phyloP scores from a whole-genome alignment of 2,888 invertebrate genomes.

The Marronus borbonicus region DNA sequence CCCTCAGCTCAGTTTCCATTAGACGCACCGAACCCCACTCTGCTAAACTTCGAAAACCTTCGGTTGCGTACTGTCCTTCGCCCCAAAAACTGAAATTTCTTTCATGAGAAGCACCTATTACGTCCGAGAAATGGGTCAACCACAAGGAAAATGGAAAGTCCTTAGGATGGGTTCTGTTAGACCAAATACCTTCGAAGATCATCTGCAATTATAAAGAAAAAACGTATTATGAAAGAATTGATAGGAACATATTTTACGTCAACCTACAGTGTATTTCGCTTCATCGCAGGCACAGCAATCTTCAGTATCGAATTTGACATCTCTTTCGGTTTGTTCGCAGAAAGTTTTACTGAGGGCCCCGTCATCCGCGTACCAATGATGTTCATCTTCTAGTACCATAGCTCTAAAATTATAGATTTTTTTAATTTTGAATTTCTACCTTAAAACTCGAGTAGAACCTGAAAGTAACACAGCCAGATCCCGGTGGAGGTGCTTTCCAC shows the following conservation, averaged over 20 bases:
- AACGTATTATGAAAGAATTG: not conserved
- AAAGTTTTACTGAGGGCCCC: conserved; percentile 84
- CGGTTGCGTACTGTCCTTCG: conserved; percentile 87
- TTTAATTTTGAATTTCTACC: not conserved
- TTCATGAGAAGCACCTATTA: conserved; percentile 95
- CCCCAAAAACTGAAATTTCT: conserved; percentile 94
- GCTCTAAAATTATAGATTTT: conserved; percentile 74
- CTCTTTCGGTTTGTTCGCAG: conserved; percentile 83
- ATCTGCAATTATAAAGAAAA: conserved; percentile 71
- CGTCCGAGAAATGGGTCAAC: conserved; percentile 96
- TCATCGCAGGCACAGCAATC: conserved; percentile 96
- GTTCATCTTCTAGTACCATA: conserved; percentile 86
- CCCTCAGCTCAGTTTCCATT: conserved; percentile 91
- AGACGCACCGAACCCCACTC: conserved; percentile 93
- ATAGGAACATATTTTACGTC: not conserved
- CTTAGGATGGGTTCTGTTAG: conserved; percentile 94
- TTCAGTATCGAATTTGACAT: conserved; percentile 73
- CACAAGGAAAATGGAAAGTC: conserved; percentile 93
- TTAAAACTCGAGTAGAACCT: conserved; percentile 72
- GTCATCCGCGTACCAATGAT: conserved; percentile 92
- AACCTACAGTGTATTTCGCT: conserved; percentile 90
- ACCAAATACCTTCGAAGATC: conserved; percentile 96
- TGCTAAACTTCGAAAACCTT: conserved; percentile 88
- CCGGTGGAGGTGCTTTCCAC: conserved; percentile 91
- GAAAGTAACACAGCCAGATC: conserved; percentile 89